A percentile compares a stretch with the other conserved stretches of the same genome.
phyloP scores from a whole-genome alignment of 2,888 invertebrate genomes.

The Oxystoma pomonae region DNA sequence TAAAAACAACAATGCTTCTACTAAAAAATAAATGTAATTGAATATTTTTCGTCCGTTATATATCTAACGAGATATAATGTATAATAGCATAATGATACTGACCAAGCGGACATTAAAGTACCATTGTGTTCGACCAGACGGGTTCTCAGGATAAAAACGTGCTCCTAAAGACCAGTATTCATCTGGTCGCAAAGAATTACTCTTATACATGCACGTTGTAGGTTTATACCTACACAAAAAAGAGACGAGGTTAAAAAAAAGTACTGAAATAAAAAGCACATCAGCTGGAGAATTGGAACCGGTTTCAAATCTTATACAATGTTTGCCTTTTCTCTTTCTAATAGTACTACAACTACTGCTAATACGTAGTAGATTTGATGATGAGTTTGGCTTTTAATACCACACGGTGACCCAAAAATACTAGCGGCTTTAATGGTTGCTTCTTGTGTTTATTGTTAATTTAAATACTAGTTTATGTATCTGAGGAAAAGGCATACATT shows the following conservation, averaged over 20 bases:
- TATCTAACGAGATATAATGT: conserved; percentile 21
- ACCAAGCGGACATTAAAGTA: conserved; percentile 40
- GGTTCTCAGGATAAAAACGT: conserved; percentile 27
- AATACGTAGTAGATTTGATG: conserved; percentile 45
- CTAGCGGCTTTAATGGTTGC: no score
- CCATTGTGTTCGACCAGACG: conserved; percentile 35
- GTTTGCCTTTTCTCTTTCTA: conserved; percentile 42
- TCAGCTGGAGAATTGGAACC: conserved; percentile 48
- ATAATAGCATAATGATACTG: conserved; percentile 37
- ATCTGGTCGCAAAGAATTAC: conserved; percentile 39
- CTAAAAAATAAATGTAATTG: neutral
- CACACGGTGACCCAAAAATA: conserved; percentile 14
- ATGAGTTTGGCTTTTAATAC: conserved; percentile 30
- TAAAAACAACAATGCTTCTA: neutral
- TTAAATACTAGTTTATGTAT: no score
- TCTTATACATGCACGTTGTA: conserved; percentile 42
- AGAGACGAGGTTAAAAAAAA: conserved; percentile 37
- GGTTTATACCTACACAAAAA: conserved; percentile 43
- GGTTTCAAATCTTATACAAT: conserved; percentile 40
- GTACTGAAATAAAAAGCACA: conserved; percentile 46
- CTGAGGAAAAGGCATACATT: no score
- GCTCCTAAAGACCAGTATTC: conserved; percentile 28
- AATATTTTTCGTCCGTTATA: neutral
- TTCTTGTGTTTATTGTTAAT: no score
- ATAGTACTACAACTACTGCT: conserved; percentile 47